Evolutionary conservation across 2,888 invertebrate species (phyloP), one percentile per base, ranked within the genome.

Genomic region (Brachynemurus nebulosus): DNA sequence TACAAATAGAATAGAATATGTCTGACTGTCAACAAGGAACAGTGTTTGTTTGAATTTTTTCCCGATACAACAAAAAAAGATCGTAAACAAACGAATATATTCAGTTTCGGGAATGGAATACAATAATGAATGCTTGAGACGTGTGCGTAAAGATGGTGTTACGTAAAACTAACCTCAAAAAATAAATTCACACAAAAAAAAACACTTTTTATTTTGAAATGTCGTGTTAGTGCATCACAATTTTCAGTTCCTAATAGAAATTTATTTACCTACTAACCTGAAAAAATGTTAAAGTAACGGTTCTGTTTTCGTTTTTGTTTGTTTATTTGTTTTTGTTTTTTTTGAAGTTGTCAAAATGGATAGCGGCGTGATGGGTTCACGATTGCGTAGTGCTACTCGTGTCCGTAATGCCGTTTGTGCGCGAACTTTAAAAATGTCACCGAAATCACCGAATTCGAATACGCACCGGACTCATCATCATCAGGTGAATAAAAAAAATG

Each of bases 331-430:
- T n/a, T n/a, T n/a, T n/a, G 3, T n/a, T 27, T 27, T 27, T 9
- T n/a, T 4, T 27, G n/a, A 14, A 30, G 2, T 30, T 5, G n/a
- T 30, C 25, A 41, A 40, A 40, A 45, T 45, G 45, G 45, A 45
- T 45, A 45, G 45, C 33, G 45, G 40, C 11, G 36, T 45, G 23
- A 45, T 45, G 45, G 41, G 41, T 27, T 41, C 45, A 36, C 41
- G 45, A 18, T 27, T 45, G 20, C 45, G 45, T 18, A 45, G 45
- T 41, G 45, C 45, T n/a, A 41, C 45, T 27, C n/a, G n/a, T n/a
- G n/a, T n/a, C n/a, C n/a, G n/a, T n/a, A 41, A 40, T 14, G 37
- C 41, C 21, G 41, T 45, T 36, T 45, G 45, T 37, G 41, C 45
- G 40, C 40, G 45, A 21, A 45, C 16, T 36, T 37, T 41, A 25